A percentile compares a stretch with the other conserved stretches of the same genome.
Evolutionary conservation across 2,888 invertebrate genomes (phyloP).

Genomic region (Lasioglossum oenotherae): DNA sequence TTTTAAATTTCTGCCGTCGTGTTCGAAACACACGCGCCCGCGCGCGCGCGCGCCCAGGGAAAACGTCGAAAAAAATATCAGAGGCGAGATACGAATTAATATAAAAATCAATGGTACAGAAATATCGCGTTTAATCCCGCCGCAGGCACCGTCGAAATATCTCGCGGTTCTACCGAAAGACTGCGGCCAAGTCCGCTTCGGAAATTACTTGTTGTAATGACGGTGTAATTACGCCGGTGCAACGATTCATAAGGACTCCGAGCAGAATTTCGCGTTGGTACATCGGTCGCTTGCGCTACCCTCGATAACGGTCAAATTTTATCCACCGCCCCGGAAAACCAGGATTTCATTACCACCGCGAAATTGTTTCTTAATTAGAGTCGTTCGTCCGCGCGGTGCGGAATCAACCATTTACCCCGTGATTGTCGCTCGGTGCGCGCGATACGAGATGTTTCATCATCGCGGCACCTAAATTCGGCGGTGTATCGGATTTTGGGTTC

Average conservation of each 20-base stretch:
- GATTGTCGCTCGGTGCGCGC: neutral
- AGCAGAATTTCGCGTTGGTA: conserved; percentile 31
- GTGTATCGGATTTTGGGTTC: too few relatives aligned
- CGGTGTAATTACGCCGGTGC: conserved; percentile 44
- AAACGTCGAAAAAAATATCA: neutral
- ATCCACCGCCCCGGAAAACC: conserved; percentile 25
- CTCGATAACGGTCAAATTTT: conserved; percentile 49
- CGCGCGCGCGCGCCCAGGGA: neutral
- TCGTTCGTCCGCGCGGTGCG: conserved; percentile 17
- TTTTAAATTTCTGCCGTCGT: conserved; percentile 48
- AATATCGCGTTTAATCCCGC: conserved; percentile 39
- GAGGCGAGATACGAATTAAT: neutral
- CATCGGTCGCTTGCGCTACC: neutral
- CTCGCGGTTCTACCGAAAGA: neutral
- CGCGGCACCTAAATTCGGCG: neutral
- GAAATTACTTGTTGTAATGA: conserved; percentile 38
- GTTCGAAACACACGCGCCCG: neutral
- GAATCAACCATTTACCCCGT: conserved; percentile 11
- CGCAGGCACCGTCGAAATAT: neutral
- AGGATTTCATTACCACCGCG: conserved; percentile 13
- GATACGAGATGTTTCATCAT: conserved; percentile 5
- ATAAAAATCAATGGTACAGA: conserved; percentile 45
- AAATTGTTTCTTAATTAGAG: conserved; percentile 47
- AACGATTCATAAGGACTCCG: conserved; percentile 37
- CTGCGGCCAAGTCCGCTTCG: conserved; percentile 9